These are phyloP conservation scores for Gorsachius magnificus DNA, from an alignment of 2,797 vertebrate genomes.

Conservation along the genomic window DNA sequence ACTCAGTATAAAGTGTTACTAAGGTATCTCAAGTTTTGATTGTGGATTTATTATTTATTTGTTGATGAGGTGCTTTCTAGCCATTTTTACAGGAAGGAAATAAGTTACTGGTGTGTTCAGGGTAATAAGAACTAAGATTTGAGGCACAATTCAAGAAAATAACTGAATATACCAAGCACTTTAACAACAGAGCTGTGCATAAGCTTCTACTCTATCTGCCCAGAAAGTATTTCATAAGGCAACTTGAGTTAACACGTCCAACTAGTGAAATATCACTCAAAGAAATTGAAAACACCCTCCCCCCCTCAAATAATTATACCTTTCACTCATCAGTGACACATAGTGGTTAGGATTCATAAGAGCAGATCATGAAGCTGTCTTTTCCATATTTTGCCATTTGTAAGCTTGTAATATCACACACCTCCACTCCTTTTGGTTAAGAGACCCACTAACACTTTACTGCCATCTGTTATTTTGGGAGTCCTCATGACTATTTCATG, in stretches of 20 bases:
- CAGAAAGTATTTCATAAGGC: neutral
- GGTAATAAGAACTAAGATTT: neutral
- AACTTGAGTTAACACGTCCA: neutral
- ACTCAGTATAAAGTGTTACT: neutral
- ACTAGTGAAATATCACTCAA: neutral
- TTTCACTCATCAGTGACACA: neutral
- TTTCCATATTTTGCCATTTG: neutral
- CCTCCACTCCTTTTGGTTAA: neutral
- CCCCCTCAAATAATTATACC: neutral
- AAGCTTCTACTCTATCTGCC: neutral
- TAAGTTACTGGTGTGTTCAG: neutral
- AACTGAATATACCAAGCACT: neutral
- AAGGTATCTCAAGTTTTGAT: neutral
- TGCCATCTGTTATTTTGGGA: neutral
- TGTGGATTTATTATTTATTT: neutral
- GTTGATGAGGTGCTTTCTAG: neutral
- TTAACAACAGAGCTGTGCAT: neutral
- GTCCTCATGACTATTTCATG: neutral
- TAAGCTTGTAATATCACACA: neutral
- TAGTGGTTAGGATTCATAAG: neutral
- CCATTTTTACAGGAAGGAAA: neutral
- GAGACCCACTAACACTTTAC: neutral
- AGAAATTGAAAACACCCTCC: neutral
- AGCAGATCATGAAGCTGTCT: neutral
- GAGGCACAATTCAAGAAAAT: neutral